A percentile compares a stretch with the other conserved stretches of the same genome.
Evolutionary conservation across 2,113 vertebrate genomes (phyloP).

Genomic region (Pomatorhinus ruficollis): DNA sequence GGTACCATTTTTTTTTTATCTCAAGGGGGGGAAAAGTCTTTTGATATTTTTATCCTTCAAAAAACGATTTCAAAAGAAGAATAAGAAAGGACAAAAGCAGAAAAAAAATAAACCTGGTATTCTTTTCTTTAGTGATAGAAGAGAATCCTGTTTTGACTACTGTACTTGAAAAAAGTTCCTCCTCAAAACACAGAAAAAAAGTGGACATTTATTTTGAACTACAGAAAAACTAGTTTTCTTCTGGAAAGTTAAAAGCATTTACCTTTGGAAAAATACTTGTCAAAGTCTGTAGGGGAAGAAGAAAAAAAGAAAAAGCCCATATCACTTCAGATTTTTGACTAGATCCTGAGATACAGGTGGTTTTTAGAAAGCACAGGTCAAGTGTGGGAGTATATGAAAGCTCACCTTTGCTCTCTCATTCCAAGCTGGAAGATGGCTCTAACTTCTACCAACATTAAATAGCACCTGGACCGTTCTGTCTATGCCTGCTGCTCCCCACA

Average conservation of each 20-base stretch:
- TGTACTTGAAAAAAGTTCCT: background rate
- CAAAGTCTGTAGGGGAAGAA: background rate
- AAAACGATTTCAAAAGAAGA: background rate
- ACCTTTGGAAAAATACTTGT: background rate
- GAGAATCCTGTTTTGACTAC: background rate
- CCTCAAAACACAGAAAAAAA: background rate
- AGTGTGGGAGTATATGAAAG: background rate
- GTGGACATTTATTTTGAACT: background rate
- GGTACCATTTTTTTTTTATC: background rate
- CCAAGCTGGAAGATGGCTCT: background rate
- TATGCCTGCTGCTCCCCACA: slow-evolving; percentile 17
- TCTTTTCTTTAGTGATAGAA: background rate
- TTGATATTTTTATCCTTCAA: background rate
- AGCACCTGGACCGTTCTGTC: slow-evolving; percentile 42
- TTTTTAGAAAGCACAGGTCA: background rate
- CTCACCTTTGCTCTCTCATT: slow-evolving; percentile 18
- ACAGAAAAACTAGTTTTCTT: background rate
- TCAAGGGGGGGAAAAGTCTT: background rate
- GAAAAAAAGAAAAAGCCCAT: background rate
- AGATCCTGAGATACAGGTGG: background rate
- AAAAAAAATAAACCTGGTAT: background rate
- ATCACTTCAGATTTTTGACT: slow-evolving; percentile 8
- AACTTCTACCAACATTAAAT: slow-evolving; percentile 12
- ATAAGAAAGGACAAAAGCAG: background rate
- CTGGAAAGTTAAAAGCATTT: background rate